These are phyloP conservation scores for Callocephalon fimbriatum DNA, from an alignment of 2,113 vertebrate species.

Conservation along the genomic window DNA sequence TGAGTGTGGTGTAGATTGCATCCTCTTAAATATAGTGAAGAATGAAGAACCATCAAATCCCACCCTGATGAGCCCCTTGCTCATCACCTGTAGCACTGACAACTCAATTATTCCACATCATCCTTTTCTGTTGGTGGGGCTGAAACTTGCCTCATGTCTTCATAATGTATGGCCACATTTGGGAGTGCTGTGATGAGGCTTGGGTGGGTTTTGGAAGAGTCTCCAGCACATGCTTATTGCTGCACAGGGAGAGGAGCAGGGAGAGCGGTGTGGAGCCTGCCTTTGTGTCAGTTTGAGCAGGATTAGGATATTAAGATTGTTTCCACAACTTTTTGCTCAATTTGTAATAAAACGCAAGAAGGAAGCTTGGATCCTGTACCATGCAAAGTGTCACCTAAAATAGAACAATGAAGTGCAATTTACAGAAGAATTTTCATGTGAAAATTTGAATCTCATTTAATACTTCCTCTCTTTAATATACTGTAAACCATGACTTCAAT, in stretches of 20 bases:
- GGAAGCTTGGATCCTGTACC: background rate
- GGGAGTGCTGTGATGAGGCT: background rate
- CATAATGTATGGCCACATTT: rapidly evolving
- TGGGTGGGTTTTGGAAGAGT: background rate
- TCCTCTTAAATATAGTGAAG: background rate
- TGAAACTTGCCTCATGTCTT: background rate
- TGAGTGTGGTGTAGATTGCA: rapidly evolving
- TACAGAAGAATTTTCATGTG: background rate
- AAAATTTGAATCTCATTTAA: background rate
- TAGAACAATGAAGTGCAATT: background rate
- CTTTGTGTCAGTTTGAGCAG: background rate
- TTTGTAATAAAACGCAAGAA: background rate
- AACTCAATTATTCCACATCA: background rate
- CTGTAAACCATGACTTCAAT: background rate
- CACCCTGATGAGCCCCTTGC: background rate
- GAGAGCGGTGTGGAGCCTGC: rapidly evolving
- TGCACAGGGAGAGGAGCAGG: background rate
- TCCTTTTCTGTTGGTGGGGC: background rate
- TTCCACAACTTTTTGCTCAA: background rate
- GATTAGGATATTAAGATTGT: background rate
- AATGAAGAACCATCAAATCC: background rate
- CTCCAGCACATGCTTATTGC: background rate
- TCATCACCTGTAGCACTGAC: rapidly evolving
- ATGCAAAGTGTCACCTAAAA: background rate
- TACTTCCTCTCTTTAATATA: background rate